Evolutionary conservation across 2,113 vertebrate species (phyloP), one percentile per base, ranked within the genome.

Genomic region (Ia io): DNA sequence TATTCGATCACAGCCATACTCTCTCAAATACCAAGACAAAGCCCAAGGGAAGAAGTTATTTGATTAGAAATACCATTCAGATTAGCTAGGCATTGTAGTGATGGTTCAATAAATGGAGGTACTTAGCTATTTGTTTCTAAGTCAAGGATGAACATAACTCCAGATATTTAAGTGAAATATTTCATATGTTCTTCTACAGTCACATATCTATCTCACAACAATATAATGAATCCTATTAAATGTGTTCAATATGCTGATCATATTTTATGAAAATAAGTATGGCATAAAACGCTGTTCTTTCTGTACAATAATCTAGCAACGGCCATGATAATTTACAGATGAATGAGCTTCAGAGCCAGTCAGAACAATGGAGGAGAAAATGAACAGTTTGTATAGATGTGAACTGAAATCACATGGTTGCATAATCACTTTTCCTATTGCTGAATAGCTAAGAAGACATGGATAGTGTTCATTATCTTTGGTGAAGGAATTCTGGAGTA

Each of bases 301-400:
- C 37, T 95, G 92, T 95, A 79, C 47, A 85, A 18, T 69, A 56
- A 47, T 93, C 92, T 67, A 96, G 30, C 84, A 92, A 90, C 35
- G 76, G 25, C 70, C 56, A 56, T 63, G 73, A 95, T 95, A 95
- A 93, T 95, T 86, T 76, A 96, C 87, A 94, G 93, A 44, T 96
- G 96, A 88, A 93, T 96, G 95, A 89, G 80, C 90, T 97, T 98
- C 88, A 94, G 80, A 95, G 94, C 92, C 94, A 96, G 80, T 90
- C 70, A 86, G 40, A 96, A 84, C 86, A 96, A 85, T 94, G 91
- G 44, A 95, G 35, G 13, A 7, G 56, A 92, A 86, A 97, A 97
- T 6, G 53, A 93, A 93, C 51, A 93, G 80, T 95, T 96, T 94
- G 80, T 91, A 80, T 80, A 92, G 71, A 91, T 69, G 47, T 61